Conservation (phyloP, 1,140 invertebrate genomes). For the Hesperophylax magnus region DNA sequence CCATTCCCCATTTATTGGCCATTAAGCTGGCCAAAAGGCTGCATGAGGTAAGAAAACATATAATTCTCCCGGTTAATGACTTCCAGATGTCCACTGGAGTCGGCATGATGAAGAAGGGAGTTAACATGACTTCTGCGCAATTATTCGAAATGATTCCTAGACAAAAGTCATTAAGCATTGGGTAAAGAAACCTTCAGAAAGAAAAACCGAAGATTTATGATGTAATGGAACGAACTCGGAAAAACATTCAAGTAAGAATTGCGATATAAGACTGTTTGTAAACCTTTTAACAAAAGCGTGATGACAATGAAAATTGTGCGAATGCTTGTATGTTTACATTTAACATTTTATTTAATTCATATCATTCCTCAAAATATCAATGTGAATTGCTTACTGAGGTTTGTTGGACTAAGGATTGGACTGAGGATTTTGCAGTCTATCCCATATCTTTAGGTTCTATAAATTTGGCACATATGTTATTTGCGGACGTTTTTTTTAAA, state of each 20-base stretch:
- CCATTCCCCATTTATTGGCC: slow-evolving; percentile 25
- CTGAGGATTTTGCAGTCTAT: too few relatives aligned
- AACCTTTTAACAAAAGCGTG: too few relatives aligned
- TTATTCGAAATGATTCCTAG: slow-evolving; percentile 29
- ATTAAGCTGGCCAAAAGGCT: slow-evolving; percentile 23
- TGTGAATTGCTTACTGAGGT: too few relatives aligned
- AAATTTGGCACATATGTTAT: too few relatives aligned
- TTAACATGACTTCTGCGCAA: slow-evolving; percentile 16
- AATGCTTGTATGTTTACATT: too few relatives aligned
- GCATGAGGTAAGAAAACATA: slow-evolving; percentile 35
- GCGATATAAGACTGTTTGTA: too few relatives aligned
- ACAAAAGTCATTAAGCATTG: neutral
- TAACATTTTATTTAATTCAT: too few relatives aligned
- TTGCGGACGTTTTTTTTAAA: too few relatives aligned
- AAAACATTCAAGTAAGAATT: neutral
- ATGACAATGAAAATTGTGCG: too few relatives aligned
- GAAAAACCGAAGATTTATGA: neutral
- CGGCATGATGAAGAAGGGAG: slow-evolving; percentile 7
- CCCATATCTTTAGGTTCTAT: too few relatives aligned
- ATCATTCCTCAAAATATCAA: too few relatives aligned
- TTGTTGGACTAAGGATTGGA: too few relatives aligned
- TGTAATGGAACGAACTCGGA: neutral
- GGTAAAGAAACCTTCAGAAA: neutral
- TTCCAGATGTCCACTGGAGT: slow-evolving; percentile 43
- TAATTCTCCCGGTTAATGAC: slow-evolving; percentile 26